phyloP scores from a whole-genome alignment of 2,113 vertebrate genomes.

The Bubalus kerabau region DNA sequence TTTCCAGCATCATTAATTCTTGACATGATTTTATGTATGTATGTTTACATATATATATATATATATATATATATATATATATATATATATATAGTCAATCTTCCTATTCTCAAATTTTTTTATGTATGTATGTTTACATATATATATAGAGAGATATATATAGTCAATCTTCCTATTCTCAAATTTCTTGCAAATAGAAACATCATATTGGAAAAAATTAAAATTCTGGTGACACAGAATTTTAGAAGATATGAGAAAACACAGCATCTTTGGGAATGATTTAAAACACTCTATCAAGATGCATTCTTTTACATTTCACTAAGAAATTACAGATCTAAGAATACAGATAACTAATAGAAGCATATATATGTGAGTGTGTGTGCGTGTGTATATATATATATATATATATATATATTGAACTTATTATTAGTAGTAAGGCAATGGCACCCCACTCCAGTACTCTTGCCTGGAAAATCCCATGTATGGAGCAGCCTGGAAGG shows the following conservation, averaged over 20 bases:
- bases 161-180: background rate
- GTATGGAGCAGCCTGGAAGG: too few relatives aligned
- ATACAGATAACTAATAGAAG: background rate
- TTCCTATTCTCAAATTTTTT: background rate
- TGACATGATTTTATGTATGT: background rate
- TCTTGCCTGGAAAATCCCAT: too few relatives aligned
- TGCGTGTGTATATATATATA: too few relatives aligned
- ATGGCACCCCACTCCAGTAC: too few relatives aligned
- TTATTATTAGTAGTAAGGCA: background rate
- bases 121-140: background rate
- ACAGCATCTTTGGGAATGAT: background rate
- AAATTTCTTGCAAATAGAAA: background rate
- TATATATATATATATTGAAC: background rate
- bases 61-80: background rate
- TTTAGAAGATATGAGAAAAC: background rate
- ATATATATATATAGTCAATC: background rate
- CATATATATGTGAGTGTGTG: background rate
- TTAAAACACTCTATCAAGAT: background rate
- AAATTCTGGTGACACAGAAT: background rate
- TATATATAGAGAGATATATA: background rate
- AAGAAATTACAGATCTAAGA: background rate
- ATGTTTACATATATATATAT: background rate
- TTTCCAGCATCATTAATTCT: background rate
- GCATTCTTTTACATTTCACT: background rate
- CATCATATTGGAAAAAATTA: background rate